Evolutionary conservation across 1,140 invertebrate species (phyloP), one percentile per base, ranked within the genome.

Genomic region (Heliconius eleuchia): DNA sequence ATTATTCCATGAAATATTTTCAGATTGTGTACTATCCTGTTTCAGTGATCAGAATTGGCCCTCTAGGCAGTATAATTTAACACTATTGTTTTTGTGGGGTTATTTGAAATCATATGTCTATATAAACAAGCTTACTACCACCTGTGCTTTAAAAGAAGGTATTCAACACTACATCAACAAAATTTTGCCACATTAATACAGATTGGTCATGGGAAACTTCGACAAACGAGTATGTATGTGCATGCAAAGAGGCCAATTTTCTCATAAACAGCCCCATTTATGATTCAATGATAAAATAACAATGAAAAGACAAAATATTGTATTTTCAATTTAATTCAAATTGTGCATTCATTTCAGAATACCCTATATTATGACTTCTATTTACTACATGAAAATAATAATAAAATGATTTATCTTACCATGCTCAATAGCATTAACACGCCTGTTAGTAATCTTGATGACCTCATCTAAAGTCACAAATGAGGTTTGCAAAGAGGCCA

Each of bases 361-460:
- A 70, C 2, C 19, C 0, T 46, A 46, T 46, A 46, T 46, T 46
- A 46, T 46, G 13, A 46, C 5, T 6, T 6, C 34, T 37, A 37
- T 37, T 37, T 6, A 34, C 34, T 34, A 42, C 13, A 30, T 30
- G 2, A 60, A 27, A 73, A 50, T 46, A 42, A 50, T 73, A 73
- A 23, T 50, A 73, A 73, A 39, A 73, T 46, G 1, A 73, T 7
- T 37, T 19, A 23, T 73, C 34, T 71, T 92, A 98, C 98, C 99
- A 93, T 99, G 99, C 95, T 99, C 99, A 94, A 99, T 99, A 87
- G 99, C 99, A 95, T 99, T 99, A 19, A 99, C 99, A 96, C 99
- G 97, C 85, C 99, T 96, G 92, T 99, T 99, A 7, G 99, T 99
- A 74, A 99, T 97, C 95, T 99, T 99, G 85, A 99, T 99, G 30